Evolutionary conservation across 2,888 invertebrate genomes (phyloP), one percentile per base, ranked within the genome.

Genomic region (Acronicta alni): DNA sequence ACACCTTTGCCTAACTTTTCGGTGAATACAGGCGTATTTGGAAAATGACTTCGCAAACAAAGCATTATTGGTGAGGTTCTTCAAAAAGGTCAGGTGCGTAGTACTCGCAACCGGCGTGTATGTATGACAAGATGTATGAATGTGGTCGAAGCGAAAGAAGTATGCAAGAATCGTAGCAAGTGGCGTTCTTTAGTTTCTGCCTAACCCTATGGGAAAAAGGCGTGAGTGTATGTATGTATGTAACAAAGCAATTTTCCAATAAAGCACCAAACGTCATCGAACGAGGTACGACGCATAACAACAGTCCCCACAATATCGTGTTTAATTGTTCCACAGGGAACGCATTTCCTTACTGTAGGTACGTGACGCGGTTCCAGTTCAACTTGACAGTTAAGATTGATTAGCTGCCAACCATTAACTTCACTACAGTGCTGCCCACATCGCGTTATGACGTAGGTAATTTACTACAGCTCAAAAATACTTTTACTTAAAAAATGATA

Each of bases 321-420:
- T 46, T 55, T 44, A 35, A 56, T 48, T 56, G 39, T 56, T 53
- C 23, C 52, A 41, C 38, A 17, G 37, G 17, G 56, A 68, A 51
- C 23, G 17, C 49, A 49, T 54, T 69, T 47, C 56, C 43, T 49
- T 17, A 26, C 15, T 49, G 18, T 23, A 15, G 15, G 16, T 53
- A 49, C 37, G 42, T 53, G 67, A 60, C 73, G 30, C 44, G 38
- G 46, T 38, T 67, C 51, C 54, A 51, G 51, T 59, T 35, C 20
- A 49, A 67, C 61, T 52, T 48, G 70, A 68, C 69, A 62, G 62
- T 32, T 41, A 59, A 54, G 69, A 73, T 73, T 65, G 66, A 73
- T 73, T 51, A 51, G 49, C 52, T 47, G 56, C 30, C 56, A 51
- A 30, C 52, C 49, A 62, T 68, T 65, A 68, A 46, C 74, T 67